Base-by-base conservation (phyloP, 2,888 invertebrate genomes). In the Rapana venosa region DNA sequence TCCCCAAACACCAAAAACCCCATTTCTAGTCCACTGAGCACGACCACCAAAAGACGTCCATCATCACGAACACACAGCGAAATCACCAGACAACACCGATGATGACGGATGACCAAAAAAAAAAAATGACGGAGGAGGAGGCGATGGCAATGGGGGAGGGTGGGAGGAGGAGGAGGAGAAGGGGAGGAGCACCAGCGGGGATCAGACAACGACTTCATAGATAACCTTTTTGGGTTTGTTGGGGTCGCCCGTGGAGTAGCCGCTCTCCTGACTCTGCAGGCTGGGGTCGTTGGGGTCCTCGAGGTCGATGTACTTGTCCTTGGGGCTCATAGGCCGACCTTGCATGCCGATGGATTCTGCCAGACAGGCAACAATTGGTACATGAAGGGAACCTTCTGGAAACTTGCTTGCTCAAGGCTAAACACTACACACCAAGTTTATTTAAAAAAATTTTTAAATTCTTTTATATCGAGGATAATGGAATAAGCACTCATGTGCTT, bases 171-270 rank as follows among this genome's bases (percentile, higher is more conserved):
- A 35, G 36, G 26, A 26, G 26, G 47, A 74, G 30, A n/a, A 13
- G 47, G 47, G 74, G 47, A 8, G 74, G 13, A 87, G 74, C 87
- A 87, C 87, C 87, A 87, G n/a, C 35, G 47, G 6, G 74, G n/a
- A 70, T 87, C 94, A 95, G 91, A 95, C 95, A 93, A 95, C 94
- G 92, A 95, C 95, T 94, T 95, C 95, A 91, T 95, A 95, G 91
- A 95, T 95, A 93, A 95, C 95, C 94, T 95, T 95, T 94, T 95
- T 95, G 86, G 95, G 95, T 93, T 95, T 95, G 83, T 90, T 88
- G 30, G 92, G 92, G 81, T 95, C 95, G 0, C 93, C 94, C 1
- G 94, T 94, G 15, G 94, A 94, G 89, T 94, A 94, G 56, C 95
- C 95, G 86, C 94, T 94, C 90, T 94, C 94, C 83, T 92, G 92